Evolutionary conservation across 2,113 vertebrate genomes (phyloP), one percentile per base, ranked within the genome.

Genomic region (Rhegmatorhina hoffmannsi): DNA sequence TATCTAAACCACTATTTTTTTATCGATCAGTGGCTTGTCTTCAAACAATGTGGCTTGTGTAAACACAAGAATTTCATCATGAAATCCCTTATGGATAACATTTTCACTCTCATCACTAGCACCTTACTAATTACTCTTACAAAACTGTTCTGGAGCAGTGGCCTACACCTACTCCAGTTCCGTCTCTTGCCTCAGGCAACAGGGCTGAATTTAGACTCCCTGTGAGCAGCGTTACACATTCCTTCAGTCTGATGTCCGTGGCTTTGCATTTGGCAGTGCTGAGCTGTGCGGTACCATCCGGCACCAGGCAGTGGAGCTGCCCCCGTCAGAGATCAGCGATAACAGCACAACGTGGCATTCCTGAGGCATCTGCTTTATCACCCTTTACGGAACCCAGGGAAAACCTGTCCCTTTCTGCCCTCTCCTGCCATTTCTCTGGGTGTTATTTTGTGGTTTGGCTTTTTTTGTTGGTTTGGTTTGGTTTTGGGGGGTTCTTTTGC

Each of bases 241-340:
- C 55, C 46, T 69, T 43, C 91, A 62, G 64, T 25, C 76, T 66
- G 80, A n/a, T 46, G 77, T 26, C 64, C 19, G 1, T 20, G 55
- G 76, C 80, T 84, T 87, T 85, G 87, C 80, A 47, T 34, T 74
- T 84, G 96, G 84, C 95, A 81, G 93, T 59, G 11, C 55, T 15
- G 87, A 83, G 69, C 80, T 36, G 47, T 3, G 0, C 0, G 12
- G 93, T 94, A 89, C 95, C 93, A 86, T 6, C n/a, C 33, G 0
- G 91, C 69, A 96, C 96, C 89, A 94, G 93, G 96, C 91, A 81
- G 33, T 0, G 9, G 63, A 68, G 44, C 70, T 16, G 18, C 79
- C 29, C 75, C 40, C 0, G 0, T 23, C 16, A 4, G 44, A 79
- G 68, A 84, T 40, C 76, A 53, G 75, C 0, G 59, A 86, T 89